Evolutionary conservation across 2,797 vertebrate genomes (phyloP), one percentile per base, ranked within the genome.

Genomic region (Rhabdomys pumilio): DNA sequence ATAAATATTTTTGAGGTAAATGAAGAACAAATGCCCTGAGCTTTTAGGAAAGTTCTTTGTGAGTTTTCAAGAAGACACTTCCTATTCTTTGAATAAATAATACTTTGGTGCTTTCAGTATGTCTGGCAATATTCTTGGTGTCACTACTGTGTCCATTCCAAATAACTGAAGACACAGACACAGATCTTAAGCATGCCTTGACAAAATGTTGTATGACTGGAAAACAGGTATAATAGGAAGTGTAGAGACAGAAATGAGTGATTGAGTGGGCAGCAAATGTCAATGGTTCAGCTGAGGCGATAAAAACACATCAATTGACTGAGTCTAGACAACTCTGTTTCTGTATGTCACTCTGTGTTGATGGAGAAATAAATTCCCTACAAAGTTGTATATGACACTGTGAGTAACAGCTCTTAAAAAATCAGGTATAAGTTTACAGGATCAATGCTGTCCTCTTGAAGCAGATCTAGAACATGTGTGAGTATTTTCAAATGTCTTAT

Each of bases 161-260:
- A n/a, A n/a, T n/a, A n/a, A n/a, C n/a, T n/a, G n/a, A n/a, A n/a
- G n/a, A n/a, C n/a, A n/a, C n/a, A n/a, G n/a, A 47, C 29, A 69
- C 44, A 53, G 63, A n/a, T 31, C 41, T 47, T 84, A 47, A 13
- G 12, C n/a, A 34, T 55, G 31, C 17, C 80, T 88, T 14, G 15
- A 20, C 73, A 93, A 94, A 97, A 77, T 87, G 76, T n/a, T 55
- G 7, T 31, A 75, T 69, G 29, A 69, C n/a, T 91, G 15, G 93
- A 73, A 59, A 9, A 61, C 38, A 84, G 6, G n/a, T 44, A 89
- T n/a, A 90, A 87, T 76, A 73, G 72, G 38, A 94, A 87, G 67
- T 20, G 65, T 6, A 87, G 44, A 87, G 61, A 15, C 11, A 41
- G 72, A 41, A 57, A 59, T 59, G 53, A 93, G 55, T 63, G 57